These are phyloP conservation scores for Apodemus agrarius DNA, from an alignment of 2,797 vertebrate species.

Conservation along the genomic window DNA sequence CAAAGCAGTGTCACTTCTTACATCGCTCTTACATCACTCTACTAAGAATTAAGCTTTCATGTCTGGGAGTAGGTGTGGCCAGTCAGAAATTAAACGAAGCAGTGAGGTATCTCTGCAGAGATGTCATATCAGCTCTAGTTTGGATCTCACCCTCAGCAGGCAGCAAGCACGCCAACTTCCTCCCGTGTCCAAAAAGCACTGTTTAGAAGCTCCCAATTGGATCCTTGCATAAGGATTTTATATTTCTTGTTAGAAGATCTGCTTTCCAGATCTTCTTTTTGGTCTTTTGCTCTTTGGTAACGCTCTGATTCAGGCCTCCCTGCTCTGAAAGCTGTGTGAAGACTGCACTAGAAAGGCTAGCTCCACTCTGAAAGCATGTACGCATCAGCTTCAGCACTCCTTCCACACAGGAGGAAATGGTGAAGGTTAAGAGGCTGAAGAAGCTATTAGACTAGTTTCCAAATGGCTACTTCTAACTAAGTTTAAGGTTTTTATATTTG, in stretches of 20 bases:
- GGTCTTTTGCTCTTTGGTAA: conserved; percentile 38
- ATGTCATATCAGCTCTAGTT: background rate
- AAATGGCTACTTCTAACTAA: background rate
- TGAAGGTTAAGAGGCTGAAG: background rate
- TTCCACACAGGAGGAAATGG: background rate
- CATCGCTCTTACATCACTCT: background rate
- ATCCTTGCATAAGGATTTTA: conserved; percentile 36
- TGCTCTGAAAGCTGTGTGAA: conserved; percentile 33
- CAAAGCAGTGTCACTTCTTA: background rate
- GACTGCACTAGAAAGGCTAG: conserved; percentile 1
- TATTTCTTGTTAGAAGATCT: conserved; percentile 29
- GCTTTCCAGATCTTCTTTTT: no score
- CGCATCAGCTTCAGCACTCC: background rate
- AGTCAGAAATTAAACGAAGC: conserved; percentile 7
- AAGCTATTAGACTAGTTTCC: background rate
- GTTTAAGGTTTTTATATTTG: background rate
- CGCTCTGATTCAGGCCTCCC: background rate
- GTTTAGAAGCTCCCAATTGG: background rate
- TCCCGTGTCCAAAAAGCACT: background rate
- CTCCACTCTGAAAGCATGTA: background rate
- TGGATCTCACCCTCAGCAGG: background rate
- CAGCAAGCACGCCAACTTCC: background rate
- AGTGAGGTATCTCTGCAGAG: background rate
- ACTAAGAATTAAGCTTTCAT: conserved; percentile 28
- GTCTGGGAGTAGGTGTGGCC: background rate